Evolutionary conservation across 1,140 invertebrate species (phyloP), one percentile per base, ranked within the genome.

Genomic region (Plutomurus gul): DNA sequence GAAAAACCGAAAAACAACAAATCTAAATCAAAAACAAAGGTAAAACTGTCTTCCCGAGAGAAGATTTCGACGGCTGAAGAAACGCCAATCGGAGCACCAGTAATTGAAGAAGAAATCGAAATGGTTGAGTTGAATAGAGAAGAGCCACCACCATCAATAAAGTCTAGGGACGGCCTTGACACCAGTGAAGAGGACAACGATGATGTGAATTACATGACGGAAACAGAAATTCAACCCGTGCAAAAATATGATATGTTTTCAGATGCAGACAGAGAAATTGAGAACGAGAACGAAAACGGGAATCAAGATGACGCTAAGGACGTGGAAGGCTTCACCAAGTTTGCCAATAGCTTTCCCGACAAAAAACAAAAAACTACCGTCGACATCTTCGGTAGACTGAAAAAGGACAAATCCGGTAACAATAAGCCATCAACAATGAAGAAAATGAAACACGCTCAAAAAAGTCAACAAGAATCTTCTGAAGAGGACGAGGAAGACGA

Each of bases 201-300:
- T 16, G 65, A 74, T 49, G 72, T 74, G 0, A 72, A 79, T 36
- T 79, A 79, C 18, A 16, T 74, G 36, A 51, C 40, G 0, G 77
- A 79, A 20, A 65, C 72, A 0, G 77, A 79, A 56, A 56, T 79
- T 7, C 18, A 56, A 60, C 77, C 77, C 3, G 47, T 75, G 0
- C 13, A 46, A 25, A 78, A 65, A n/a, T 79, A 79, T 25, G 40
- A 46, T 36, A 16, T 79, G 20, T 75, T 79, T 27, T n/a, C 70
- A 3, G 70, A 72, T 39, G 30, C 39, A 4, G 70, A 72, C 18
- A 37, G n/a, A 16, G 60, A 70, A 7, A 27, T 22, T 13, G 70
- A 72, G 7, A 27, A 36, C 0, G 70, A 72, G 30, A 46, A 72
- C 36, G 37, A 16, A 5, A 20, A 40, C 25, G 36, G n/a, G 11